phyloP scores from a whole-genome alignment of 1,140 invertebrate species.

The Cyphomyrmex costatus region DNA sequence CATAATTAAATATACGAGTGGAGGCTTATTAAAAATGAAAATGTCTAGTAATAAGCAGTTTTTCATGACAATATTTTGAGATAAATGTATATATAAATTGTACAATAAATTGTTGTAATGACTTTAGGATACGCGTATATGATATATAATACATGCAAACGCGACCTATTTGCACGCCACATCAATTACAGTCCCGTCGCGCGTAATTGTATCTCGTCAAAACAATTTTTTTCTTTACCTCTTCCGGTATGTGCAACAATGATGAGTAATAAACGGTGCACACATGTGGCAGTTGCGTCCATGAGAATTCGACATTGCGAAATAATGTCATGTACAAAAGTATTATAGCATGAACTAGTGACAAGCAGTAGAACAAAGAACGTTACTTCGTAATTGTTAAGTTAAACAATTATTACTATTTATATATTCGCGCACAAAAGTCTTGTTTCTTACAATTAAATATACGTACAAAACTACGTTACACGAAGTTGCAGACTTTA shows the following conservation, averaged over 20 bases:
- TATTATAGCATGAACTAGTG: not conserved
- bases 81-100: not conserved
- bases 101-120: not conserved
- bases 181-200: constrained; percentile 24
- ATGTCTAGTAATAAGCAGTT: not conserved
- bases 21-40: not conserved
- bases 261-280: constrained; percentile 37
- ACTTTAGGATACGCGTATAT: not conserved
- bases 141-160: not conserved
- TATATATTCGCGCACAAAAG: not conserved
- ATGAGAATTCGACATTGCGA: constrained; percentile 31
- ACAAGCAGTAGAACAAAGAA: not conserved
- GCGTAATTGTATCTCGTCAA: constrained; percentile 52
- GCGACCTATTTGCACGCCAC: constrained; percentile 35
- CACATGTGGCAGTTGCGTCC: not conserved
- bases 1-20: not conserved
- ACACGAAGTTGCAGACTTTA: not conserved
- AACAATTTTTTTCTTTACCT: constrained; percentile 45
- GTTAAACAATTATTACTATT: not conserved
- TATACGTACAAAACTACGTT: too few relatives aligned
- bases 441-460: not conserved
- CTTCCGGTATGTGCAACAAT: constrained; percentile 52
- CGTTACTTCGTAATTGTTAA: not conserved
- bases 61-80: constrained; percentile 2
- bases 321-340: not conserved